Conservation (phyloP, 2,888 invertebrate species). For the Macaria liturata region DNA sequence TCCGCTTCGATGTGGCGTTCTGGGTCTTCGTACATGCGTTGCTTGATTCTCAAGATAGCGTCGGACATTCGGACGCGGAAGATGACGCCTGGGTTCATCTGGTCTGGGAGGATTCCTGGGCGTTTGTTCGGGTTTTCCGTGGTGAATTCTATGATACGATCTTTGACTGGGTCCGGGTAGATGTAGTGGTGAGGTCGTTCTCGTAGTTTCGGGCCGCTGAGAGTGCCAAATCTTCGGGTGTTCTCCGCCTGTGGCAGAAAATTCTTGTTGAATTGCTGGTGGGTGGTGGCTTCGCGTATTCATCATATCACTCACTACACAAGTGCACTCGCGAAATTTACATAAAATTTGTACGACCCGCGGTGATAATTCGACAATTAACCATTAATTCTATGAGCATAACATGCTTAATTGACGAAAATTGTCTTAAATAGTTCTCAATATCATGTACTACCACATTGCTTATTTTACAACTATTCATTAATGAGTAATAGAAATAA, state of each 20-base stretch:
- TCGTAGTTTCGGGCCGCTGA: slow-evolving; percentile 65
- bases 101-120: slow-evolving; percentile 70
- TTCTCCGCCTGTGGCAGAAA: slow-evolving; percentile 68
- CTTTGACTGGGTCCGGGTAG: slow-evolving; percentile 74
- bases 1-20: slow-evolving; percentile 75
- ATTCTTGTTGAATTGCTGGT: slow-evolving; percentile 37
- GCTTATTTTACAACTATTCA: too few relatives aligned
- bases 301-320: too few relatives aligned
- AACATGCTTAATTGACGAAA: too few relatives aligned
- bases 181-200: slow-evolving; percentile 73
- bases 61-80: slow-evolving; percentile 76
- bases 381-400: too few relatives aligned
- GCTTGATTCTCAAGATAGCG: slow-evolving; percentile 72
- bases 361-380: too few relatives aligned
- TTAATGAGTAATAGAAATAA: too few relatives aligned
- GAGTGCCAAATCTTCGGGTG: slow-evolving; percentile 55
- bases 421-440: too few relatives aligned
- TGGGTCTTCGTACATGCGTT: slow-evolving; percentile 76
- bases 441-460: too few relatives aligned
- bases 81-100: slow-evolving; percentile 76
- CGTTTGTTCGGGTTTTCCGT: slow-evolving; percentile 59
- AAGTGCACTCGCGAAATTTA: too few relatives aligned
- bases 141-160: slow-evolving; percentile 64
- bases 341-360: too few relatives aligned
- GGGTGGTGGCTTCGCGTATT: too few relatives aligned